Base-by-base conservation (phyloP, 2,797 vertebrate genomes). In the Gymnopithys bicolor region DNA sequence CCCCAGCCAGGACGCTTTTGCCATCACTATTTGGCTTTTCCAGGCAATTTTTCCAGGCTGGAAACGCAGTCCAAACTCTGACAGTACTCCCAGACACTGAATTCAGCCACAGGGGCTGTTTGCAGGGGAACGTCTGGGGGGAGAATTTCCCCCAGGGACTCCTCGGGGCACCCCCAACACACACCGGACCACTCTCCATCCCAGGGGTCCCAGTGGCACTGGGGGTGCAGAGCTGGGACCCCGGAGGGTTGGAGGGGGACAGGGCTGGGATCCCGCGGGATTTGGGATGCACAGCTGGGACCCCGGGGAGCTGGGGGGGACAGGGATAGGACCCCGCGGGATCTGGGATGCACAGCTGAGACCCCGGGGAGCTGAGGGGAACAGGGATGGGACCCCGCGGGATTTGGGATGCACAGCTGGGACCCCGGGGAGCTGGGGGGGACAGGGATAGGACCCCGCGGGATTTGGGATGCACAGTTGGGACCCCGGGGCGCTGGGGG, bases 21-120 rank as follows among this genome's bases (percentile, higher is more conserved):
- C 77, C 89, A 76, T 46, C 89, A 13, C 64, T 32, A 19, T n/a
- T 76, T 53, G 89, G 83, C 83, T 91, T 91, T 76, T 87, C 69
- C 69, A 48, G 3, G 56, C 76, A 58, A 11, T 52, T 80, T 69
- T 81, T 2, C 83, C 89, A 64, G 30, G 70, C 83, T 91, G 70
- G 77, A 87, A 87, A 48, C 64, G 5, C n/a, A 59, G 7, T 19
- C 83, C 7, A 1, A 58, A 33, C 21, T 37, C 76, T 5, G 82
- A 53, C 62, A 32, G 32, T 4, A 1, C 27, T 45, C 74, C 5
- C 71, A 33, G 9, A 13, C 3, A 32, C 53, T 1, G 18, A 53
- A 30, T 5, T 13, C 66, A 27, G 27, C 45, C 32, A 33, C 43
- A 49, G n/a, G 16, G 15, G 35, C 37, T 45, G 12, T 15, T 68